These are phyloP conservation scores for Zonotrichia albicollis DNA, from an alignment of 2,797 vertebrate genomes.

Conservation along the genomic window DNA sequence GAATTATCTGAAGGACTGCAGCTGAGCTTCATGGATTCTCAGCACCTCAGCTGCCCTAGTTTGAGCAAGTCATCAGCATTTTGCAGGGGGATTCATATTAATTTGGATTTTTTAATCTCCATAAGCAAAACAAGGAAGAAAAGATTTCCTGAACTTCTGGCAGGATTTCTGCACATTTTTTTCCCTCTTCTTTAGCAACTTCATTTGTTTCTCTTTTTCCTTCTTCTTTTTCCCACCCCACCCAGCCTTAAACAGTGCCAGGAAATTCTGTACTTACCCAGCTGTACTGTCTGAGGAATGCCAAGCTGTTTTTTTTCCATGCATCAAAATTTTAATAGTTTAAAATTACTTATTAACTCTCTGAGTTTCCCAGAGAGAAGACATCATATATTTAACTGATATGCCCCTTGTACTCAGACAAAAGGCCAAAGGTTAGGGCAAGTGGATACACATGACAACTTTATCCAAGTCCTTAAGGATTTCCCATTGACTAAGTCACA, in stretches of 20 bases:
- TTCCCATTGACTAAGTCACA: conserved; percentile 21
- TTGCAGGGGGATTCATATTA: background rate
- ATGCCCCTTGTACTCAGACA: conserved; percentile 30
- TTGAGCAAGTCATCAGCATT: background rate
- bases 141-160: background rate
- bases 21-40: background rate
- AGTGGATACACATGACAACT: background rate
- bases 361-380: conserved; percentile 53
- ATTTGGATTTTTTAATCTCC: background rate
- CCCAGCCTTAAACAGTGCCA: background rate
- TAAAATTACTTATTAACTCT: conserved; percentile 43
- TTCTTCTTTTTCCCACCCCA: background rate
- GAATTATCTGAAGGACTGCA: background rate
- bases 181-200: background rate
- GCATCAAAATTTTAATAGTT: conserved; percentile 40
- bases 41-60: background rate
- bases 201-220: background rate
- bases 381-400: conserved; percentile 33
- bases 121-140: background rate
- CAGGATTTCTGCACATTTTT: background rate
- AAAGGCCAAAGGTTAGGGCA: conserved; percentile 32
- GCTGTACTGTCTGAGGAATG: conserved; percentile 42
- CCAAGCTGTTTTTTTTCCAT: conserved; percentile 29
- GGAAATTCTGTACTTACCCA: conserved; percentile 56
- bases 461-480: conserved; percentile 10